phyloP scores from a whole-genome alignment of 2,797 vertebrate genomes.

The Oreonectes daqikongensis region DNA sequence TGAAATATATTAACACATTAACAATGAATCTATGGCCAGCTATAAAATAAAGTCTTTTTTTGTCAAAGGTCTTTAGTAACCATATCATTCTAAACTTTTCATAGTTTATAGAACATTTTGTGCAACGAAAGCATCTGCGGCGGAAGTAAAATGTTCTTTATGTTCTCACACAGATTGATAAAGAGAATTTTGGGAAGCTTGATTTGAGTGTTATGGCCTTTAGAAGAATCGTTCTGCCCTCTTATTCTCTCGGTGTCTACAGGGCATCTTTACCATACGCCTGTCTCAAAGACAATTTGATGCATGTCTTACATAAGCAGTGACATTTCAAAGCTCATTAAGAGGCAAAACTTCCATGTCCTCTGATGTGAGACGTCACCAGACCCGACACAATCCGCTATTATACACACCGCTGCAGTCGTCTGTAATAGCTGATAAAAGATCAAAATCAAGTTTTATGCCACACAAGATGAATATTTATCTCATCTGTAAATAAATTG shows the following conservation, averaged over 20 bases:
- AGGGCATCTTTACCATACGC: slow-evolving; percentile 29
- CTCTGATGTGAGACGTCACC: slow-evolving; percentile 33
- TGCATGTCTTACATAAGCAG: slow-evolving; percentile 39
- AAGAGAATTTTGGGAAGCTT: no score
- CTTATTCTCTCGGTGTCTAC: background rate
- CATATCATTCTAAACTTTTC: no score
- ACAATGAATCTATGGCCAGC: no score
- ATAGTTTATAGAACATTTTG: no score
- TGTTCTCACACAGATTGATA: no score
- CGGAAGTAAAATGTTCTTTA: no score
- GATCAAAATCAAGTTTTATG: background rate
- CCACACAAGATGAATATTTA: background rate
- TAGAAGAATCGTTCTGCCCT: background rate
- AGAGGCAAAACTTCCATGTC: slow-evolving; percentile 18
- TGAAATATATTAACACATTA: no score
- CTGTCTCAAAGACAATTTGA: slow-evolving; percentile 34
- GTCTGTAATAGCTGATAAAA: background rate
- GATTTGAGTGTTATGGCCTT: background rate
- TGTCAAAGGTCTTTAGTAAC: no score
- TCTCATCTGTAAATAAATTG: no score
- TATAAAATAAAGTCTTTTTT: no score
- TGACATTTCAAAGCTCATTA: slow-evolving; percentile 38
- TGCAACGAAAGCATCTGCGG: no score
- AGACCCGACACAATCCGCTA: background rate
- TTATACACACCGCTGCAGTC: background rate